Percentiles rank a stretch among this genome's conserved stretches.
Conservation (phyloP, 2,888 invertebrate genomes). For the Megamerina dolium region DNA sequence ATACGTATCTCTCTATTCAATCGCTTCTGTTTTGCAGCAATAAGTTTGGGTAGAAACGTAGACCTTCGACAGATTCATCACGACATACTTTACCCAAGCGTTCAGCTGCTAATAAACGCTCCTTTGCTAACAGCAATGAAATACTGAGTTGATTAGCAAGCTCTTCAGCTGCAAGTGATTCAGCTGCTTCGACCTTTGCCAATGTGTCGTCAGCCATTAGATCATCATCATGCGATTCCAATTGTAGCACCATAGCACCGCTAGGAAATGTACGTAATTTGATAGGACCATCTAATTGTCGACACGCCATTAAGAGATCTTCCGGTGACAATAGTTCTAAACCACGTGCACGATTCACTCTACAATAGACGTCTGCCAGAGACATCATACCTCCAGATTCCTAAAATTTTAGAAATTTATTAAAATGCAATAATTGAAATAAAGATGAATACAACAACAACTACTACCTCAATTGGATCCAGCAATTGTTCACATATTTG, state of each 20-base stretch:
- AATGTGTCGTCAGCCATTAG: conserved; percentile 63
- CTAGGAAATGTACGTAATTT: conserved; percentile 82
- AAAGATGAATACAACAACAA: too few species aligned
- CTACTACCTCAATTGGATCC: conserved; percentile 67
- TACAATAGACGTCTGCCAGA: conserved; percentile 92
- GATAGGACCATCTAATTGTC: conserved; percentile 61
- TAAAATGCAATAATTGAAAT: too few species aligned
- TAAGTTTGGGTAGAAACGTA: conserved; percentile 88
- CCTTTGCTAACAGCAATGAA: conserved; percentile 83
- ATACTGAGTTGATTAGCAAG: conserved; percentile 77
- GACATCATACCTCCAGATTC: conserved; percentile 96
- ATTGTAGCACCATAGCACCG: conserved; percentile 91
- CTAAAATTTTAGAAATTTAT: too few species aligned
- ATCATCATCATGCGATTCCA: conserved; percentile 68
- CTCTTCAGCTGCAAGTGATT: conserved; percentile 77
- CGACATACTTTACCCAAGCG: conserved; percentile 80
- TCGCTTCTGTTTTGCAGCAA: background rate
- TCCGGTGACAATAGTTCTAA: conserved; percentile 94
- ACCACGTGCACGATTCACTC: conserved; percentile 94
- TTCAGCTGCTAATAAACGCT: conserved; percentile 82
- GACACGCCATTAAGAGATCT: conserved; percentile 89
- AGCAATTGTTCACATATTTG: conserved; percentile 79
- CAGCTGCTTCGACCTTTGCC: conserved; percentile 59
- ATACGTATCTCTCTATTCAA: background rate
- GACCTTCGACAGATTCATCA: conserved; percentile 92